Conservation (phyloP, 2,113 vertebrate species). For the Vireo altiloquus region DNA sequence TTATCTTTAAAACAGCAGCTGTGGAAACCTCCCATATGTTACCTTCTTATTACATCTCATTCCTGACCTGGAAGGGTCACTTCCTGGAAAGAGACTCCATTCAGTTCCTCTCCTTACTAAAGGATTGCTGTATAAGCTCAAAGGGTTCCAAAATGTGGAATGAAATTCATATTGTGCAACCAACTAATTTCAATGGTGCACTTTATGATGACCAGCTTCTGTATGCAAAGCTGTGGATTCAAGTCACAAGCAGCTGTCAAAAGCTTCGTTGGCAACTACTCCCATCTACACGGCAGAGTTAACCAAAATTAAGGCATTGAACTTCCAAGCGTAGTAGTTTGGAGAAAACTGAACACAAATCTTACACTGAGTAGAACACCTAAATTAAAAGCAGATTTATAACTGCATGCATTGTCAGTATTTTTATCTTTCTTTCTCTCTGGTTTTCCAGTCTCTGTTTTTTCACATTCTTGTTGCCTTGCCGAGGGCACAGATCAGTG, state of each 20-base stretch:
- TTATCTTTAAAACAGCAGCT: not conserved
- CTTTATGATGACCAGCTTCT: not conserved
- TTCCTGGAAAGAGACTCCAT: not conserved
- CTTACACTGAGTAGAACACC: not conserved
- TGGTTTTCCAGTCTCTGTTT: not conserved
- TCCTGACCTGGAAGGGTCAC: not conserved
- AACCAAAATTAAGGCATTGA: not conserved
- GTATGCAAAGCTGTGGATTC: not conserved
- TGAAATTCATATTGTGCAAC: not conserved
- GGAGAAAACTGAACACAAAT: not conserved
- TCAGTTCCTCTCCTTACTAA: not conserved
- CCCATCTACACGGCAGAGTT: not conserved
- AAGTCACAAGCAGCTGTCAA: not conserved
- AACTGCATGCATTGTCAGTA: not conserved
- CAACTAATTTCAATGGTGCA: not conserved
- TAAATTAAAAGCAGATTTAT: not conserved
- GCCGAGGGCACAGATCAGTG: not conserved
- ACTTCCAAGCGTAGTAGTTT: not conserved
- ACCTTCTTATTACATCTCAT: not conserved
- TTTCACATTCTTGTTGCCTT: not conserved
- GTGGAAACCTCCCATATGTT: not conserved
- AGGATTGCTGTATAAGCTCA: not conserved
- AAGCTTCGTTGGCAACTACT: not conserved
- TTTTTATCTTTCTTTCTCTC: not conserved
- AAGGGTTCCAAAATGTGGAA: not conserved